Conservation (phyloP, 2,888 invertebrate genomes). For the Andrena dorsata region DNA sequence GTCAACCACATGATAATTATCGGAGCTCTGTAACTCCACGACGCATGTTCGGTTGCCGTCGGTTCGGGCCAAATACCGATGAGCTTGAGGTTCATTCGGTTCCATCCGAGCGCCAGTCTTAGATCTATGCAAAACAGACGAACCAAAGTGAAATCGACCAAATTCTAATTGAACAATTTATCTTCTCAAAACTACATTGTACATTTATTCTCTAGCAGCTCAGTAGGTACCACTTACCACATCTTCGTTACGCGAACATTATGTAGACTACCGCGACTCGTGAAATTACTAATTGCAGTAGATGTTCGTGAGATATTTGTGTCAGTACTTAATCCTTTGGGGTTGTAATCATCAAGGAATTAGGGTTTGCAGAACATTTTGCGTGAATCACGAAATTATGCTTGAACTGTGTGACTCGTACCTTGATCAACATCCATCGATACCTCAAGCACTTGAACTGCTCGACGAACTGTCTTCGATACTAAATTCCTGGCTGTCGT, state of each 20-base stretch:
- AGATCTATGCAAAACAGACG: neutral
- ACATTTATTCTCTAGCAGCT: too few species aligned
- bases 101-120: conserved; percentile 19
- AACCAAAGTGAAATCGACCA: neutral
- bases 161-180: too few species aligned
- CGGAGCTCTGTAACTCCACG: neutral
- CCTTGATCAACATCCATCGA: neutral
- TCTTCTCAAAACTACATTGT: too few species aligned
- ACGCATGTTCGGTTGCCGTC: neutral
- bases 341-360: too few species aligned
- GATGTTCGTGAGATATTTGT: too few species aligned
- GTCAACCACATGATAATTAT: neutral
- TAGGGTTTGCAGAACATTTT: too few species aligned
- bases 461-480: neutral
- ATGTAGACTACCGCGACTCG: too few species aligned
- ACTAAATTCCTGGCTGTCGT: neutral
- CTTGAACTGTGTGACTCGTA: neutral
- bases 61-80: conserved; percentile 19
- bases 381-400: neutral
- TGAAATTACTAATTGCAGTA: too few species aligned
- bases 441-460: neutral
- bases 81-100: conserved; percentile 2
- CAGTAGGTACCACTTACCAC: too few species aligned
- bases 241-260: too few species aligned
- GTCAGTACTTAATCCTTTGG: too few species aligned